Evolutionary conservation across 1,140 invertebrate genomes (phyloP).

Genomic region (Chymomyza costata): DNA sequence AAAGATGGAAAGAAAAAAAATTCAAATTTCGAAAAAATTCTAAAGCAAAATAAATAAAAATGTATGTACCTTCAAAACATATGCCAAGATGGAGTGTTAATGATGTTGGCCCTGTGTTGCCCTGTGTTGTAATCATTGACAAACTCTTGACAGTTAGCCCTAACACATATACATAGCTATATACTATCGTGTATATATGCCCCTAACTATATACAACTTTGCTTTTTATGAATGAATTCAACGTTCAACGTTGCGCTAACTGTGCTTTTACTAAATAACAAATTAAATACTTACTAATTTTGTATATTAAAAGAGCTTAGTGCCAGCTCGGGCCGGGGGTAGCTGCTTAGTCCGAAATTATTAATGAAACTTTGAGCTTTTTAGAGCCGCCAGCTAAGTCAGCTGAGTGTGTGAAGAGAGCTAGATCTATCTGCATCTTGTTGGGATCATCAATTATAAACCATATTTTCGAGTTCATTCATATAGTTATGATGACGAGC

Average conservation of each 20-base stretch:
- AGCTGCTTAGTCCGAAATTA: slow-evolving; percentile 33
- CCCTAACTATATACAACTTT: no score
- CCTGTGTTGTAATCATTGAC: slow-evolving; percentile 41
- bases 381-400: slow-evolving; percentile 35
- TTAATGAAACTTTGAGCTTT: slow-evolving; percentile 47
- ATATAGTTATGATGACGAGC: slow-evolving; percentile 24
- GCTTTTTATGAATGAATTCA: slow-evolving; percentile 61
- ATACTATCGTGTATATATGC: no score
- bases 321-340: slow-evolving; percentile 13
- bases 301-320: slow-evolving; percentile 36
- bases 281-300: no score
- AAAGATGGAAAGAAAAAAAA: slow-evolving; percentile 26
- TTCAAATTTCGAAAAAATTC: slow-evolving; percentile 38
- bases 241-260: slow-evolving; percentile 43
- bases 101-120: slow-evolving; percentile 28
- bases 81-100: slow-evolving; percentile 41
- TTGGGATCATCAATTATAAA: slow-evolving; percentile 64
- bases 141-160: slow-evolving; percentile 43
- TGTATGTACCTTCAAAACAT: slow-evolving; percentile 15
- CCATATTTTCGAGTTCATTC: slow-evolving; percentile 55
- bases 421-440: slow-evolving; percentile 23
- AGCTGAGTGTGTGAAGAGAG: slow-evolving; percentile 49
- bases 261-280: slow-evolving; percentile 38
- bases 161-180: slow-evolving; percentile 14
- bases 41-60: slow-evolving; percentile 35